Conservation (phyloP, 2,113 vertebrate species). For the Psilopsiagon aymara region DNA sequence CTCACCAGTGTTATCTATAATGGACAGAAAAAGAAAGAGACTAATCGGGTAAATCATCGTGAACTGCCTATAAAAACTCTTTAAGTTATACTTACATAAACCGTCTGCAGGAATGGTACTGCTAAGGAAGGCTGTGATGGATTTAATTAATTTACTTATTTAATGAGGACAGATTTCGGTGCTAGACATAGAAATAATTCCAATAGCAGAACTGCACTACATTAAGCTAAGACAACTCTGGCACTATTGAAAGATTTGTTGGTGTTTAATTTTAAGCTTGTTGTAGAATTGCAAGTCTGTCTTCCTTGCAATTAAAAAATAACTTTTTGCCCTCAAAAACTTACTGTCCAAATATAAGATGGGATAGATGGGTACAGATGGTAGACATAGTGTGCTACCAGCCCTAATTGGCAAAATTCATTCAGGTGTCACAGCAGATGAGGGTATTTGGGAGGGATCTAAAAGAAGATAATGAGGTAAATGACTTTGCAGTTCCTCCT, state of each 20-base stretch:
- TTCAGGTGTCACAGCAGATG: not conserved
- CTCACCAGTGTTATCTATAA: not conserved
- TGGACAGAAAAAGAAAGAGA: not conserved
- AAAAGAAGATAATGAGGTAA: not conserved
- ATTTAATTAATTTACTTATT: not conserved
- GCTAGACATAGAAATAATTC: not conserved
- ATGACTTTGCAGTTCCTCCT: not conserved
- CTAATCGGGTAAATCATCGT: not conserved
- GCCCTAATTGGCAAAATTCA: not conserved
- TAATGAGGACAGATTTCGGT: not conserved
- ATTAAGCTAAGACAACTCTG: not conserved
- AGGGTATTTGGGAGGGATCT: slow-evolving; percentile 8
- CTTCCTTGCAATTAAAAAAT: not conserved
- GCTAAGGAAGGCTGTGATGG: not conserved
- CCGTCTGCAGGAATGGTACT: not conserved
- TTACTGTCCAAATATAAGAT: not conserved
- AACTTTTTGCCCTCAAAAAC: not conserved
- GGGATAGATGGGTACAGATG: not conserved
- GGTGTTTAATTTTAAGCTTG: not conserved
- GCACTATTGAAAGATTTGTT: not conserved
- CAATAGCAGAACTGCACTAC: not conserved
- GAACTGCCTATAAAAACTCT: not conserved
- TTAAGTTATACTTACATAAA: not conserved
- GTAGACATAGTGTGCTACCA: not conserved
- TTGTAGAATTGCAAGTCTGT: not conserved